Percentiles rank a stretch among this genome's conserved stretches.
These are phyloP conservation scores for Holacanthella duospinosa DNA, from an alignment of 2,888 invertebrate genomes.

Conservation along the genomic window DNA sequence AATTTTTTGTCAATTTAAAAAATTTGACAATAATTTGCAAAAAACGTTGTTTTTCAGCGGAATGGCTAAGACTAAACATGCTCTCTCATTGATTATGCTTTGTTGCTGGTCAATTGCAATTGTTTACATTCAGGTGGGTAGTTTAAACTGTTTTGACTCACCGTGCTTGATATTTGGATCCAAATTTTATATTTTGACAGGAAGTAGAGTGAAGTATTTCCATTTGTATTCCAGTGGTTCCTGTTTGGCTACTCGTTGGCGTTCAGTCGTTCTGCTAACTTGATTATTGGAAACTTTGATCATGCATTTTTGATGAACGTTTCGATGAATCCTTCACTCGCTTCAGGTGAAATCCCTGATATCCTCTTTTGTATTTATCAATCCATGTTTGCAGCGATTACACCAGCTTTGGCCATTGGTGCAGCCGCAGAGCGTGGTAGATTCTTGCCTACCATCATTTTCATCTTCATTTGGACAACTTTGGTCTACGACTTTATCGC, in stretches of 20 bases:
- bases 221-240: slow-evolving; percentile 24
- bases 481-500: slow-evolving; percentile 34
- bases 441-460: slow-evolving; percentile 18
- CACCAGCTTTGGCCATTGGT: slow-evolving; percentile 29
- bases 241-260: slow-evolving; percentile 27
- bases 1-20: no score
- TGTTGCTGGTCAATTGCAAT: slow-evolving; percentile 30
- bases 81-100: slow-evolving; percentile 26
- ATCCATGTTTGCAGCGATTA: slow-evolving; percentile 31
- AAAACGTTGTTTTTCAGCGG: slow-evolving; percentile 21
- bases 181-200: neutral
- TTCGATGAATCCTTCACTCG: slow-evolving; percentile 6
- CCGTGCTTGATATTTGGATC: no score
- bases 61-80: slow-evolving; percentile 24
- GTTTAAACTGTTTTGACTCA: neutral
- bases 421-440: slow-evolving; percentile 30
- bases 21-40: no score
- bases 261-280: slow-evolving; percentile 18
- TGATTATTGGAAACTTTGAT: slow-evolving; percentile 27
- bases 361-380: slow-evolving; percentile 31
- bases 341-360: slow-evolving; percentile 18
- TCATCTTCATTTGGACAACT: slow-evolving; percentile 22
- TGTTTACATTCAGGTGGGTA: slow-evolving; percentile 30
- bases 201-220: neutral
- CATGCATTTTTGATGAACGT: slow-evolving; percentile 19